phyloP scores from a whole-genome alignment of 2,797 vertebrate genomes.

The Meda fulgida region DNA sequence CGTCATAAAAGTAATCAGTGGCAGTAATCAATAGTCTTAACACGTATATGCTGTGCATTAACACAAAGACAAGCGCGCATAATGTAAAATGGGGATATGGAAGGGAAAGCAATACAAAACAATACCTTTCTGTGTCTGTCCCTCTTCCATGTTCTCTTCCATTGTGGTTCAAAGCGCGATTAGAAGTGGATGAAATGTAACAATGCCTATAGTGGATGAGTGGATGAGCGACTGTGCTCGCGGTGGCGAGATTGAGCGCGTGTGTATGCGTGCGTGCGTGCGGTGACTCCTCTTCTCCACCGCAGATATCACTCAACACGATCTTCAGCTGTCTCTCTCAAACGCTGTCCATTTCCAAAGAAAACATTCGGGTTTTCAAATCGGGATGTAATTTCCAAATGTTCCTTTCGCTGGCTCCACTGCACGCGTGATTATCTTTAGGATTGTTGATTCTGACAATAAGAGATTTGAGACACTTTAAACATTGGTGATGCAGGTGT shows the following conservation, averaged over 20 bases:
- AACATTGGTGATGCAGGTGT: conserved; percentile 62
- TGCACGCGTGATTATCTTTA: conserved; percentile 8
- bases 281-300: conserved; percentile 18
- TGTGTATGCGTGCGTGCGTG: conserved; percentile 45
- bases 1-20: background rate
- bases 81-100: background rate
- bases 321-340: conserved; percentile 69
- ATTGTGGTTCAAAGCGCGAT: conserved; percentile 78
- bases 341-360: conserved; percentile 45
- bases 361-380: background rate
- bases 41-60: conserved; percentile 21
- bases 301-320: conserved; percentile 58
- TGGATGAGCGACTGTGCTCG: conserved; percentile 25
- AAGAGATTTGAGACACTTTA: background rate
- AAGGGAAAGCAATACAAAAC: background rate
- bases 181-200: conserved; percentile 66
- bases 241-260: conserved; percentile 44
- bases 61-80: conserved; percentile 10
- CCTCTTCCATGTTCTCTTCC: conserved; percentile 99
- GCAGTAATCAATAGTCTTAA: background rate
- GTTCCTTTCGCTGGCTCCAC: conserved; percentile 3
- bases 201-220: conserved; percentile 57
- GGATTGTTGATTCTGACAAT: background rate
- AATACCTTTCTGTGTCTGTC: conserved; percentile 96
- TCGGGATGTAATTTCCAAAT: background rate